These are phyloP conservation scores for Acipenser transmontanus DNA, from an alignment of 2,797 vertebrate genomes.

Conservation along the genomic window DNA sequence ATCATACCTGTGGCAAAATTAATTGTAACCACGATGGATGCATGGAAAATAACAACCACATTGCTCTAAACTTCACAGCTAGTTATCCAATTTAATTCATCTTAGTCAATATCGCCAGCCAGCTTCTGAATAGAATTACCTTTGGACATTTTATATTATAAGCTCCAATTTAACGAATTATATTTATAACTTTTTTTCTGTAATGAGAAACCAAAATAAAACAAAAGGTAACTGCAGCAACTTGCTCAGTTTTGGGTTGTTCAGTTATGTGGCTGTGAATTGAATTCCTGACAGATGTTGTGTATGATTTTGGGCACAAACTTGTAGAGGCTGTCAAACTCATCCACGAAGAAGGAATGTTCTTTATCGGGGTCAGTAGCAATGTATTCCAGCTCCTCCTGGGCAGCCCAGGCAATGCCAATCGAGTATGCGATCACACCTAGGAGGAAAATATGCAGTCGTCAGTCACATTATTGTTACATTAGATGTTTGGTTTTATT, in stretches of 20 bases:
- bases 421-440: slow-evolving; percentile 68
- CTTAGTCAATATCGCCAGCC: neutral
- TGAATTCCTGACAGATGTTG: slow-evolving; percentile 74
- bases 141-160: neutral
- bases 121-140: too few relatives aligned
- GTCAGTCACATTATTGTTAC: too few relatives aligned
- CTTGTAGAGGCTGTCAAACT: slow-evolving; percentile 64
- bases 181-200: neutral
- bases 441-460: slow-evolving; percentile 21
- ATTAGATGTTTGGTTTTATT: too few relatives aligned
- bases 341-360: slow-evolving; percentile 71
- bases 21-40: too few relatives aligned
- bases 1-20: too few relatives aligned
- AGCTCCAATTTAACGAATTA: neutral
- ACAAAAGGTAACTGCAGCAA: neutral
- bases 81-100: neutral
- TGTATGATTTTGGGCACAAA: slow-evolving; percentile 57
- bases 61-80: neutral
- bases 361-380: slow-evolving; percentile 62
- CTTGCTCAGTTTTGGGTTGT: neutral
- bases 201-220: neutral
- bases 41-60: too few relatives aligned
- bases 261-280: slow-evolving; percentile 26
- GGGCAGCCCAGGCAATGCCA: slow-evolving; percentile 66
- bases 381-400: slow-evolving; percentile 67